A percentile compares a stretch with the other conserved stretches of the same genome.
Conservation (phyloP, 2,797 vertebrate species). For the Karalla daura region DNA sequence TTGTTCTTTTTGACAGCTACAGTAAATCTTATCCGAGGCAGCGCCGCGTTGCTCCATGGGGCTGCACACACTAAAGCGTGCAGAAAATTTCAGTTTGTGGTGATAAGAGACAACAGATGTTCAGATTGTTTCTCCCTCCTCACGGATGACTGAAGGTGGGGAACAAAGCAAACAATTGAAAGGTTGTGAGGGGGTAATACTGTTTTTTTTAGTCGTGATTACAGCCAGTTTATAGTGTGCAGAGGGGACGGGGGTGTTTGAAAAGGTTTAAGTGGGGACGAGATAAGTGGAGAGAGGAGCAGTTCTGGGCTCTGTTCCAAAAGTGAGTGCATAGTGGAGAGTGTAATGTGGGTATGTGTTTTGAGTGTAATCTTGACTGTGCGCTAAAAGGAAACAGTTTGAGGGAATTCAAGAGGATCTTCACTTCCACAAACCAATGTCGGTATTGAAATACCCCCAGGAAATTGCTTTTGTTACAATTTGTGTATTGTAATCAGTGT, state of each 20-base stretch:
- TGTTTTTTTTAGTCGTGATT: constrained; percentile 64
- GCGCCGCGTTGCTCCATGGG: not conserved
- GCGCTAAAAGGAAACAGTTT: constrained; percentile 42
- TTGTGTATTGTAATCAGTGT: not conserved
- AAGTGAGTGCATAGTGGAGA: constrained; percentile 57
- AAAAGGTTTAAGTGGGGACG: constrained; percentile 28
- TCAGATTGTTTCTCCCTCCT: constrained; percentile 24
- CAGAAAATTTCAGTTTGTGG: constrained; percentile 34
- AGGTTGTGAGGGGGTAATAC: constrained; percentile 50
- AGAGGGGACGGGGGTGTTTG: constrained; percentile 20
- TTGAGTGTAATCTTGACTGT: constrained; percentile 34
- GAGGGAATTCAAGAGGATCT: constrained; percentile 28
- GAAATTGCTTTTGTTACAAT: constrained; percentile 7
- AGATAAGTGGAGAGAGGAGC: constrained; percentile 55
- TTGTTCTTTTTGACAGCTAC: constrained; percentile 2
- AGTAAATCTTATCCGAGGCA: not conserved
- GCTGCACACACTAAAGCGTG: constrained; percentile 1
- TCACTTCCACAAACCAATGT: constrained; percentile 21
- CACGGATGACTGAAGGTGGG: constrained; percentile 49
- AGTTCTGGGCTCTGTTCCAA: constrained; percentile 76
- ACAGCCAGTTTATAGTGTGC: constrained; percentile 55
- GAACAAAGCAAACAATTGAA: constrained; percentile 61
- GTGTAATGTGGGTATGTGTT: constrained; percentile 57
- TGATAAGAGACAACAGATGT: constrained; percentile 44
- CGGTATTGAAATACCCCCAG: constrained; percentile 8